Evolutionary conservation across 2,888 invertebrate species (phyloP), one percentile per base, ranked within the genome.

Genomic region (Helobdella robusta): DNA sequence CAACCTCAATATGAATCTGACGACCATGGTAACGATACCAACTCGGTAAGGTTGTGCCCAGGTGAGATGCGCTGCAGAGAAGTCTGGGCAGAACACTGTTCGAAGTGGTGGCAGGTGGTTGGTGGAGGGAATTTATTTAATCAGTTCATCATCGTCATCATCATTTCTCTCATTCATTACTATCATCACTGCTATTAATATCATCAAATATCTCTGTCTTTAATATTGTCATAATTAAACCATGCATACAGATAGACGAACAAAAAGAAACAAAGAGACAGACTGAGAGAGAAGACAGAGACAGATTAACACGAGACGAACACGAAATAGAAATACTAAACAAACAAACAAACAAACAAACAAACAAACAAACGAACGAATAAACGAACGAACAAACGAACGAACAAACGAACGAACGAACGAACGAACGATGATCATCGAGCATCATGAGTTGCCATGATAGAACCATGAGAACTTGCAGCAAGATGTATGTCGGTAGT

Each of bases 401-500:
- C 20, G 36, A 59, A 59, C 4, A 35, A 59, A 18, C 20, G 32
- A 59, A 59, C 15, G 4, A 6, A 59, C 20, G 52, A 52, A 34
- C 30, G 1, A 23, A 65, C 15, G 35, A 58, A 68, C 71, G 67
- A 35, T 67, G 56, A 23, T 69, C 70, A 36, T 71, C 72, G n/a
- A 71, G 59, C 59, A 61, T 59, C 61, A 70, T 69, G 60, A 72
- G 65, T 54, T 72, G 72, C 68, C 68, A 72, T 11, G 71, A 67
- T 62, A 76, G 56, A 0, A 70, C 69, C 72, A 75, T 73, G 61
- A 76, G 67, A 18, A 76, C 32, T 6, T 73, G 71, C 20, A 72
- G 72, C n/a, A 74, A 72, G 64, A 87, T 76, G 75, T 87, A 87
- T 0, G 87, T 84, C 0, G 86, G 80, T 6, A 89, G 73, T 70